Base-by-base conservation (phyloP, 2,113 vertebrate species). In the Epinephelus fuscoguttatus region DNA sequence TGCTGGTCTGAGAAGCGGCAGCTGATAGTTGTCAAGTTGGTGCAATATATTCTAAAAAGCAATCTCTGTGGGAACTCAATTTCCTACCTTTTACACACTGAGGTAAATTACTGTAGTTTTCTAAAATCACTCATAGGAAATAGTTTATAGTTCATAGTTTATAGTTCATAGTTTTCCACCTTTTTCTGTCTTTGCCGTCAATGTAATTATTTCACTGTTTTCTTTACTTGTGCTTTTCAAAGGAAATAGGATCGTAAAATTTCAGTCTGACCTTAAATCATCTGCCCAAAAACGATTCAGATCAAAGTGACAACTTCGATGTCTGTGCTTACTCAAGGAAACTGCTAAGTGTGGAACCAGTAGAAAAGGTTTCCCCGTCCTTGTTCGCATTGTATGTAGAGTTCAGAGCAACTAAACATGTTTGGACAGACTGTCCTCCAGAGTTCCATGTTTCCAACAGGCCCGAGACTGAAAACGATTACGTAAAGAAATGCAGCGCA, bases 361-460 rank as follows among this genome's bases (percentile, higher is more conserved):
- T 42, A 5, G 11, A 3, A 57, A 71, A 30, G 62, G 30, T 80
- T 70, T 70, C 11, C 27, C 18, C 6, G 6, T 27, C 53, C 60
- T 33, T 33, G 72, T 77, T 77, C 42, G 37, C 74, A 79, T 64
- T 61, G 17, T 61, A 2, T 4, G 6, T 27, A 52, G 18, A 63
- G 55, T 64, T 52, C 23, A 27, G 42, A 62, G 70, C 18, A 40
- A 45, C 67, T 57, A 47, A 70, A 70, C 42, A 61, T 74, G 74
- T 80, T 52, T 57, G 52, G 52, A 76, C 62, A 73, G 59, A 72
- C 67, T 59, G 50, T 74, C 76, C 27, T 45, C 40, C 70, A 79
- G n/a, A 76, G 73, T 59, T 72, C 17, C 12, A 49, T 59, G 67
- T 84, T 81, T 79, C 40, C 53, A 37, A 76, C 47, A 73, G 59